Base-by-base conservation (phyloP, 1,140 invertebrate species). In the Prorops nasuta region DNA sequence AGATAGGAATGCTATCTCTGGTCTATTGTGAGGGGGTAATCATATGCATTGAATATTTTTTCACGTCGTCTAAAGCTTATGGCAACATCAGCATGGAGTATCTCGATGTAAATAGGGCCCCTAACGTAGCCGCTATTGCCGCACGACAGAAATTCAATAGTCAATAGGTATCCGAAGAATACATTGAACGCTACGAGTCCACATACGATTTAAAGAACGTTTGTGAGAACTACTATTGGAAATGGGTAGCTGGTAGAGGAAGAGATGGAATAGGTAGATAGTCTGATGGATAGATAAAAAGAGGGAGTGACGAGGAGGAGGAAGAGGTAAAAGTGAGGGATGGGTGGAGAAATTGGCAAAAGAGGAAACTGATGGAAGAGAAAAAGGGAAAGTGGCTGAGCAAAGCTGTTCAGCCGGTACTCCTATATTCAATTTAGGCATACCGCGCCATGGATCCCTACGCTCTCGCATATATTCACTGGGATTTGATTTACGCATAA, bases 91-190 rank as follows among this genome's bases (percentile, higher is more conserved):
- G n/a, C 40, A 44, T 44, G n/a, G 48, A 44, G 38, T 51, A 28
- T 34, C 20, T 8, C 21, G 37, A 55, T 48, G 41, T 47, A 60
- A 60, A 59, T 60, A 51, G 49, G 44, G 47, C 51, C 52, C 51
- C 54, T 59, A 55, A 55, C 48, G 44, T 34, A 32, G 20, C 31
- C 21, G 44, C 44, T 34, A 48, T 63, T 55, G 47, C 55, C 40
- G 46, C 52, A 46, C 46, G 65, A 66, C 68, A 69, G 65, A 65
- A 68, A 69, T 69, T 71, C 68, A 68, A 72, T 71, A 72, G 58
- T 60, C 60, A 60, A 68, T 71, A 59, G 61, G 62, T 48, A 59
- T 63, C 58, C 61, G 47, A 44, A 58, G 44, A 56, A 66, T 66
- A 64, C 61, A 60, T 62, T 43, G 58, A 55, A 43, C 45, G n/a